Evolutionary conservation across 37 sponge, comb jelly and placozoan species (phyloP), one percentile per base, ranked within the genome.

Genomic region (Cladorhizidae sp.): DNA sequence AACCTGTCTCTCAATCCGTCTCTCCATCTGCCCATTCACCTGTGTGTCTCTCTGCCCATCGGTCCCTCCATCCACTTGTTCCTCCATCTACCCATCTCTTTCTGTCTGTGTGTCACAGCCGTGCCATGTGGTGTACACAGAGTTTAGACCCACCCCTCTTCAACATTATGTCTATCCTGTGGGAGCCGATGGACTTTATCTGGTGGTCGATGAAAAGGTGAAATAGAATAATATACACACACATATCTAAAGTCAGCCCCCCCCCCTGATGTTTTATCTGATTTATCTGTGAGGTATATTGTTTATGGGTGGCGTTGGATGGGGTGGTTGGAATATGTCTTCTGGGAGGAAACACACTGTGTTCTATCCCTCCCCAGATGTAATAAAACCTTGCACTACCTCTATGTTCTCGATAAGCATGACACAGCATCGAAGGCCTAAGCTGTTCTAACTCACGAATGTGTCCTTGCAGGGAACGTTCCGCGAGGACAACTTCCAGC

Each of bases 91-190:
- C n/a, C n/a, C n/a, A n/a, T n/a, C n/a, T n/a, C n/a, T n/a, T 39
- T 37, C 23, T 80, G 26, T 80, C 41, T 70, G 17, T 57, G 36
- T 80, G 50, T 73, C 33, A 22, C 64, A 98, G 96, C 99, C 99
- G 38, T 92, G 93, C 50, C 96, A 98, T 88, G 99, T 98, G 71
- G 99, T 98, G 55, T 98, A 98, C 86, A 98, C 99, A 12, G 99
- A 98, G 70, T 87, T 88, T 61, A 80, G 99, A 59, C 99, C 99
- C 20, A 89, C 88, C 1, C 99, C 99, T 9, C 93, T 98, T 8
- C 99, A 98, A 58, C 99, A 98, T 84, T 98, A 98, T 79, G 79
- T 98, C 29, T 98, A 91, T 71, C 99, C 99, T 29, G 86, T 82
- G 9, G 97, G 95, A 40, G 97, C 92, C 54, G 97, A 98, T 67